Evolutionary conservation across 2,888 invertebrate species (phyloP), one percentile per base, ranked within the genome.

Genomic region (Drosophila lacicola): DNA sequence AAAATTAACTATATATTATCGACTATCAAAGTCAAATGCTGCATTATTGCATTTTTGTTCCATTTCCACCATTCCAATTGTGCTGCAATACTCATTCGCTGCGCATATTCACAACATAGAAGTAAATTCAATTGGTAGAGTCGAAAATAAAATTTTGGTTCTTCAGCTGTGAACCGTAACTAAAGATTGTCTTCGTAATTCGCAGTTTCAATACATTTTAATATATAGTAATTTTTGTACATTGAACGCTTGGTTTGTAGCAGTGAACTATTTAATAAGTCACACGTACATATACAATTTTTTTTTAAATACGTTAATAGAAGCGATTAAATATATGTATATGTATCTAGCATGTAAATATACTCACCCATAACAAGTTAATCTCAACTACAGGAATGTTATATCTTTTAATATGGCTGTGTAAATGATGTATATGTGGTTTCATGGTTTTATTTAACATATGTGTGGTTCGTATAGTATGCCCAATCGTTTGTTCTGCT

Each of bases 81-180:
- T 39, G 33, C 19, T 42, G 49, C 41, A 42, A 19, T 17, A 37
- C 9, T n/a, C 25, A 33, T 9, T 45, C 6, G n/a, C 44, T 37
- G 46, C 14, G 34, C 10, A 41, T 51, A 44, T 29, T 51, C 47
- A 51, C 9, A 49, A 42, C 49, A 17, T 33, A 21, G 51, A 70
- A 50, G 45, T 46, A 45, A 51, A 17, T 49, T 33, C 36, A 34
- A 55, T 71, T 45, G 44, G 47, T 19, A 17, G 51, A 55, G 51
- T 60, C 45, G 51, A 57, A 76, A 11, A 70, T 55, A 46, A 56
- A 77, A 71, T 74, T 77, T 71, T 63, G 54, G 51, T 51, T 64
- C 21, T 47, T 44, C 42, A 57, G 62, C 29, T 69, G 69, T 53
- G 37, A 57, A 34, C 69, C 47, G 29, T 47, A 41, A 34, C 39